A percentile compares a stretch with the other conserved stretches of the same genome.
Conservation (phyloP, 2,888 invertebrate genomes). For the Tridacna gigas region DNA sequence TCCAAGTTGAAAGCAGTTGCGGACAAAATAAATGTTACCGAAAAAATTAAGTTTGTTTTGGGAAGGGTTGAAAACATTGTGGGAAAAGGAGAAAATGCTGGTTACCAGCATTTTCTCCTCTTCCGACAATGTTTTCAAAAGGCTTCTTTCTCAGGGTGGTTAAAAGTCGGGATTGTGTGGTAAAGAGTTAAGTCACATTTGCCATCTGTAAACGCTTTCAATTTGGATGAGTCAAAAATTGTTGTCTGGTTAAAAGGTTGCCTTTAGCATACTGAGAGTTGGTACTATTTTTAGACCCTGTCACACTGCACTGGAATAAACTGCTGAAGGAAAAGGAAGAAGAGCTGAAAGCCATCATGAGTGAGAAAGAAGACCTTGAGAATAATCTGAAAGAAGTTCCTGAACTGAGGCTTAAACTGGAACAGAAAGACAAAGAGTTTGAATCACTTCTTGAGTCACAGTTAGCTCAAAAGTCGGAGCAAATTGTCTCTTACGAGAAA, state of each 20-base stretch:
- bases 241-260: too few species aligned
- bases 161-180: too few species aligned
- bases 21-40: too few species aligned
- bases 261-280: neutral
- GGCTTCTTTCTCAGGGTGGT: too few species aligned
- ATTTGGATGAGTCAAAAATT: too few species aligned
- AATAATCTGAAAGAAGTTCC: slow-evolving; percentile 48
- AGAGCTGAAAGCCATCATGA: slow-evolving; percentile 52
- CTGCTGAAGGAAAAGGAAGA: slow-evolving; percentile 57
- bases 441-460: slow-evolving; percentile 41
- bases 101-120: too few species aligned
- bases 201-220: neutral
- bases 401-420: slow-evolving; percentile 47
- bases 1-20: too few species aligned
- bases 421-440: slow-evolving; percentile 52
- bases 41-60: too few species aligned
- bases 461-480: slow-evolving; percentile 17
- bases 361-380: slow-evolving; percentile 59
- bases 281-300: slow-evolving; percentile 3
- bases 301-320: slow-evolving; percentile 27
- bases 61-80: too few species aligned
- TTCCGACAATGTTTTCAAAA: too few species aligned
- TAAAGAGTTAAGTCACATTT: too few species aligned
- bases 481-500: slow-evolving; percentile 39
- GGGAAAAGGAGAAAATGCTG: too few species aligned